Evolutionary conservation across 2,797 vertebrate genomes (phyloP), one percentile per base, ranked within the genome.

Genomic region (Sebastes nivosus): DNA sequence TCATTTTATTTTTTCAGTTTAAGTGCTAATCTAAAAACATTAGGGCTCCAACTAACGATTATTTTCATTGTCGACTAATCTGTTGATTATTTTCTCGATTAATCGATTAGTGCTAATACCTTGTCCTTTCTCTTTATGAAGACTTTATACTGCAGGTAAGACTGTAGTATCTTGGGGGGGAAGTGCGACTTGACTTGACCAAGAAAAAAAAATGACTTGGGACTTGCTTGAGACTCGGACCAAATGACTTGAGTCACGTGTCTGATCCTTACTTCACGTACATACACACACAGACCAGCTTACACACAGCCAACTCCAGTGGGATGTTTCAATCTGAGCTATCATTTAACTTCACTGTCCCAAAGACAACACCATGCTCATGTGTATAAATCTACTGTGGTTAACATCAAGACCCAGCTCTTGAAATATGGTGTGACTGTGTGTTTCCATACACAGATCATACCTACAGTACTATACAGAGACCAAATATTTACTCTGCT

Each of bases 401-500:
- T 74, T 74, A 67, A 24, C 42, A 12, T 77, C 32, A 80, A 24
- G 24, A 25, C 66, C 58, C 64, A 42, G 38, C 38, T 42, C 38
- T 42, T 79, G 54, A 77, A 25, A 55, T 66, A 46, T 72, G 67
- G 36, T 63, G 38, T 78, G 77, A 79, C 79, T 66, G 30, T 70
- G 22, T 61, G 72, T 85, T 86, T 91, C 73, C 82, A 85, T 70
- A 60, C 66, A 79, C 66, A 75, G 32, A 24, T 67, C 79, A 72
- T 12, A 81, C 58, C 24, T 67, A 16, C 75, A 32, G 60, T 58
- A 42, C 77, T 10, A 25, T 22, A 36, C 32, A 63, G 22, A 72
- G 74, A 83, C 64, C 74, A 81, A 82, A 82, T 79, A 70, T 83
- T 86, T 83, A 80, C 61, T 74, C 80, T 72, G 52, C 57, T 36